Evolutionary conservation across 2,888 invertebrate species (phyloP), one percentile per base, ranked within the genome.

Genomic region (Marasmarcha lunaedactyla): DNA sequence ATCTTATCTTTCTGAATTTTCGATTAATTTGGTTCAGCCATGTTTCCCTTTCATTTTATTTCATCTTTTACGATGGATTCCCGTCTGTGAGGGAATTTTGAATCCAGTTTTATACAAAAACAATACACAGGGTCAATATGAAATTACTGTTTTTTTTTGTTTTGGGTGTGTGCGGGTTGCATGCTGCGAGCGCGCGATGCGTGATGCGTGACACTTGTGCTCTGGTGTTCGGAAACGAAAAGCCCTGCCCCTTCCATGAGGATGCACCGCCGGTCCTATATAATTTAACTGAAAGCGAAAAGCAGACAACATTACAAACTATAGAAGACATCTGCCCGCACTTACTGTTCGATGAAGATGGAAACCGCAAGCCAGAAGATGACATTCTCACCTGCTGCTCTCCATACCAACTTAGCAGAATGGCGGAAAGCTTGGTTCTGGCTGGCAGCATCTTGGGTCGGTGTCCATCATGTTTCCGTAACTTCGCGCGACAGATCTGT

Each of bases 381-480:
- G 61, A 81, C 15, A 74, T 87, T 5, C 20, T 56, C 1, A 71
- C 89, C 0, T 93, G 93, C 55, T 93, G 93, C 57, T 74, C 86
- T 51, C 47, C 50, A 0, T 45, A 47, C 0, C 90, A 91, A 62
- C 53, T 90, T 1, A 2, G 43, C 0, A 63, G 61, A 1, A 85
- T 90, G 79, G 66, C 85, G 0, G 45, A 58, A 0, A 87, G 85
- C 35, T 73, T 94, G 46, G 48, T 63, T 1, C 69, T 89, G 45
- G 90, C 92, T 0, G 88, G 88, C 35, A 85, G 87, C 38, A 67
- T 95, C 1, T 88, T 94, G 14, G 86, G 88, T 2, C 85, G 95
- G 33, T 98, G 98, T 61, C 92, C 93, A 0, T 87, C 91, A 0
- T 98, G 97, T 58, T 67, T 87, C 1, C 76, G 85, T 43, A 98